Evolutionary conservation across 92 coral and sea anemone genomes (phyloP).

Genomic region (Porites lobata): DNA sequence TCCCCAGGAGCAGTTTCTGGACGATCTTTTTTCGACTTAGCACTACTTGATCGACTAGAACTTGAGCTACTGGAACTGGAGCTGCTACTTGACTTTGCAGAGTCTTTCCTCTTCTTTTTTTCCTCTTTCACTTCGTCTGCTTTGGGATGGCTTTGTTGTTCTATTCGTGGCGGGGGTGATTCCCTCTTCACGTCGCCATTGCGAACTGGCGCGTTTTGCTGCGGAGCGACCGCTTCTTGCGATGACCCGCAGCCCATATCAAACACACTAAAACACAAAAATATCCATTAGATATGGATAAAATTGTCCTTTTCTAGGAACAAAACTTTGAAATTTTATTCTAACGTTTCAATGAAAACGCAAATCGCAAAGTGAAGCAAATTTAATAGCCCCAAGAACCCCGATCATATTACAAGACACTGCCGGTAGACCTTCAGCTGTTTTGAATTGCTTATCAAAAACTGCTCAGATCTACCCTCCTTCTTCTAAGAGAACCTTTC

Average conservation of each 20-base stretch:
- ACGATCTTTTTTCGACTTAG: conserved; percentile 25
- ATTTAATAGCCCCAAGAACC: too few species aligned
- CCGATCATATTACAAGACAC: too few species aligned
- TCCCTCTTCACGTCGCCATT: conserved; percentile 80
- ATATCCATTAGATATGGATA: background rate
- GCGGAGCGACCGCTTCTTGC: conserved; percentile 15
- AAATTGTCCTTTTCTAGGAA: background rate
- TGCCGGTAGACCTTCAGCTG: too few species aligned
- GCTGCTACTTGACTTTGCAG: conserved; percentile 55
- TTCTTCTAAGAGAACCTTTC: too few species aligned
- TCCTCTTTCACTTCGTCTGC: conserved; percentile 20
- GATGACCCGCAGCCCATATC: conserved; percentile 87
- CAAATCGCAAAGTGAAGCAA: too few species aligned
- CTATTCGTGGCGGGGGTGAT: conserved; percentile 41
- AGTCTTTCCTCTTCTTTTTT: conserved; percentile 29
- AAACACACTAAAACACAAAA: background rate
- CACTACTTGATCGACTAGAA: conserved; percentile 52
- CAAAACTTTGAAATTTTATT: too few species aligned
- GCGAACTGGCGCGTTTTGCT: conserved; percentile 40
- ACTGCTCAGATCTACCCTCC: too few species aligned
- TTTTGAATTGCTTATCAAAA: too few species aligned
- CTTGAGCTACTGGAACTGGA: conserved; percentile 52
- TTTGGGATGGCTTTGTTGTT: conserved; percentile 40
- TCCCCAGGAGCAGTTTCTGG: conserved; percentile 54
- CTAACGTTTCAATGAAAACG: background rate